Evolutionary conservation across 1,140 invertebrate species (phyloP), one percentile per base, ranked within the genome.

Genomic region (Pseudomyrmex flavicornis): DNA sequence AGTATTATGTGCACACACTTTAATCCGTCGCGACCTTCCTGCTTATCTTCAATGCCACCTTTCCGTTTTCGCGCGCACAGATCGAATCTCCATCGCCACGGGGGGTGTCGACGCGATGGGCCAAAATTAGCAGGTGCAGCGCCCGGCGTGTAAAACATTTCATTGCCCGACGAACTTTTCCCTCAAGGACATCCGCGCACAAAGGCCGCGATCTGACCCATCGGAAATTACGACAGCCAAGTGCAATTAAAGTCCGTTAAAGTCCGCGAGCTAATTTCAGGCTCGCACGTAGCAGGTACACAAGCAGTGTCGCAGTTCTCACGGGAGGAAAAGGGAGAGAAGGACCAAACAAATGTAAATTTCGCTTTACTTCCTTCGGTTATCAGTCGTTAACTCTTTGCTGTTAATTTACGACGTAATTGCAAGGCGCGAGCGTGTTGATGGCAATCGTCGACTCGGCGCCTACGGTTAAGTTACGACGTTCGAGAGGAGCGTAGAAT

Each of bases 31-130:
- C 66, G 76, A 80, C 76, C 76, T 80, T 80, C 22, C 44, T 17
- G 76, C 66, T 80, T 80, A 80, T 80, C 76, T 80, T 70, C 76
- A 80, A 80, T 80, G 76, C 76, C 66, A 72, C 50, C 13, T 54
- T 17, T 54, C 13, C 76, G 12, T 12, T 15, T 70, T 69, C 65
- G 63, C 54, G 54, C 44, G 10, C 48, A 26, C 20, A 80, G 76
- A 80, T 80, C 66, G 76, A 80, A 80, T 80, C 76, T 70, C 76
- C 3, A 10, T 80, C 76, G 44, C 76, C 54, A 48, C 76, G 76
- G 76, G 76, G 76, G 76, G 76, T 72, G 76, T 58, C 65, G 65
- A 69, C 44, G 52, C 76, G 54, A 56, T 35, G 69, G n/a, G 54
- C 76, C 76, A 80, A 70, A 80, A 80, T 80, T 80, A 80, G 76